phyloP scores from a whole-genome alignment of 2,888 invertebrate species.

The Eustalomyia histrio region DNA sequence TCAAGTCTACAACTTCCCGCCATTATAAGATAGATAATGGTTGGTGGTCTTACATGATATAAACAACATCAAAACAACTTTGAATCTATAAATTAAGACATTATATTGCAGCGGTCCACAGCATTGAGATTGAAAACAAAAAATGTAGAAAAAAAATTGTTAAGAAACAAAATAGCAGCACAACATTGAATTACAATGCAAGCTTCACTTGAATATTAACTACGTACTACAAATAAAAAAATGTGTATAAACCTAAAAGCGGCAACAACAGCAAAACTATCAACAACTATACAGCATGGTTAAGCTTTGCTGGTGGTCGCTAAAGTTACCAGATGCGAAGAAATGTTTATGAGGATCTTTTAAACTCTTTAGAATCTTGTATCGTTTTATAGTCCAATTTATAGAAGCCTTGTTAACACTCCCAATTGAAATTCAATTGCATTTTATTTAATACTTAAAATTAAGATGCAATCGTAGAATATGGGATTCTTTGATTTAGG shows the following conservation, averaged over 20 bases:
- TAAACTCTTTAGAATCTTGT: too few relatives aligned
- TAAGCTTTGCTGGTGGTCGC: slow-evolving; percentile 53
- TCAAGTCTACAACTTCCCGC: slow-evolving; percentile 34
- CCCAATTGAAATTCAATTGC: too few relatives aligned
- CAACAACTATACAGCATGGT: slow-evolving; percentile 25
- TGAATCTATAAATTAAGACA: slow-evolving; percentile 77
- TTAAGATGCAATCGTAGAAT: too few relatives aligned
- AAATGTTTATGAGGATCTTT: background rate
- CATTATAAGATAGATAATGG: slow-evolving; percentile 48
- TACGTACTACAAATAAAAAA: slow-evolving; percentile 10
- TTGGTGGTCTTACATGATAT: slow-evolving; percentile 62
- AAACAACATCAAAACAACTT: slow-evolving; percentile 62
- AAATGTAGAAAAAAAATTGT: slow-evolving; percentile 20
- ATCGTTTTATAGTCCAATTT: too few relatives aligned
- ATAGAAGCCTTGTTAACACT: too few relatives aligned
- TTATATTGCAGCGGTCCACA: slow-evolving; percentile 69
- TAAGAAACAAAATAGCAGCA: slow-evolving; percentile 23
- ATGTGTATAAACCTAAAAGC: slow-evolving; percentile 21
- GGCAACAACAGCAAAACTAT: slow-evolving; percentile 25
- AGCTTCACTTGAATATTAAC: slow-evolving; percentile 36
- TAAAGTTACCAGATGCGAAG: slow-evolving; percentile 41
- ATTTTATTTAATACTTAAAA: too few relatives aligned
- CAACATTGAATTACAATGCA: slow-evolving; percentile 31
- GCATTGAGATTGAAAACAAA: slow-evolving; percentile 23
- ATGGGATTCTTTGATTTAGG: too few relatives aligned